Base-by-base conservation (phyloP, 2,113 vertebrate genomes). In the Pimephales promelas region DNA sequence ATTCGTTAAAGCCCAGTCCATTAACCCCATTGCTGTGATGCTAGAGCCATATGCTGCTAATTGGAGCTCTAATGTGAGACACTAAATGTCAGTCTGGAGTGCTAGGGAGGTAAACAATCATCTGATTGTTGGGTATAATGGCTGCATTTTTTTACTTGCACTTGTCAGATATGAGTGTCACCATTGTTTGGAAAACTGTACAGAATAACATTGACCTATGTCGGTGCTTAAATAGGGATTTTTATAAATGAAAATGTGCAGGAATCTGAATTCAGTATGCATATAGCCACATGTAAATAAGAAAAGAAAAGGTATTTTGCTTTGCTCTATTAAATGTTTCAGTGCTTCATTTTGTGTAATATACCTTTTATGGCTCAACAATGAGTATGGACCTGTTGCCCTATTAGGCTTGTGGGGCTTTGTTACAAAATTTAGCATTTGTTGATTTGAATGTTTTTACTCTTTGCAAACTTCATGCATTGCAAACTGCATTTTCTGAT, bases 1-100 rank as follows among this genome's bases (percentile, higher is more conserved):
- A 14, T 56, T 79, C 16, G 16, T 31, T 83, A 75, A 52, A 70
- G 49, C 40, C 49, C 54, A 34, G 24, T 57, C 52, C 75, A 72
- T 74, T 83, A 52, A 79, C 73, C 62, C 26, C 56, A 66, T 62
- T 76, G 47, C 31, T 77, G 56, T 72, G 54, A 81, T 72, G 43
- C 64, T 28, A 14, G n/a, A 73, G 24, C 45, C 61, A 57, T 66
- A 79, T 57, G 52, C 59, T 70, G 79, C 59, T 71, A 74, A 85
- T 85, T 85, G 47, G 24, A 77, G 34, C 61, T 74, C n/a, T 79
- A 79, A 79, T 84, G 76, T 79, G 24, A 77, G 59, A 76, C 49
- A 59, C 31, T 81, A 62, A 85, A 79, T 85, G 79, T 61, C 76
- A 82, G 40, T 82, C 49, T 72, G 62, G 73, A 61, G 43, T 28